phyloP scores from a whole-genome alignment of 2,113 vertebrate genomes.

The Corythornis vintsioides region DNA sequence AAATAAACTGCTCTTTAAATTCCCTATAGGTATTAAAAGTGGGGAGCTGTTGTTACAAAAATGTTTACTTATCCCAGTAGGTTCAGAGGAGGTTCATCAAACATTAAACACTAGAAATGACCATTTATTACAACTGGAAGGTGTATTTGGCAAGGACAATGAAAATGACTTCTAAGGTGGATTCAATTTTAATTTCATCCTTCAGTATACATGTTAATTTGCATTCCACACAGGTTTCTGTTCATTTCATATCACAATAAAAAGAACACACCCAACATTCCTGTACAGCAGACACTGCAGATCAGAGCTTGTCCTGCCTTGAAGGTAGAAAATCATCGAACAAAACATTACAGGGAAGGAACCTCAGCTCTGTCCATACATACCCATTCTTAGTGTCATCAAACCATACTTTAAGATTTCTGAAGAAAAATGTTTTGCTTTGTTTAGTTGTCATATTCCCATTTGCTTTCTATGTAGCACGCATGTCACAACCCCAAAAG shows the following conservation, averaged over 20 bases:
- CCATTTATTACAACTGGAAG: not conserved
- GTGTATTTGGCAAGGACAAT: not conserved
- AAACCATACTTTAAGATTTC: not conserved
- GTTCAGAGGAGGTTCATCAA: not conserved
- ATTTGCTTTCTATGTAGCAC: not conserved
- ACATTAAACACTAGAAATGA: not conserved
- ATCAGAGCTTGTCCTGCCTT: conserved; percentile 66
- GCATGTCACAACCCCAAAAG: not conserved
- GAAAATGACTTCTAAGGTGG: not conserved
- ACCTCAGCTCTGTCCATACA: not conserved
- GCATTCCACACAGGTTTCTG: conserved; percentile 39
- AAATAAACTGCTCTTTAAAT: not conserved
- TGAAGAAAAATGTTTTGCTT: not conserved
- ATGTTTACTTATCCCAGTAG: not conserved
- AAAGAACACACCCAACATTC: conserved; percentile 59
- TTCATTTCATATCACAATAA: conserved; percentile 46
- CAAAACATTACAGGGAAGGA: conserved; percentile 29
- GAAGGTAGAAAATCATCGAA: conserved; percentile 37
- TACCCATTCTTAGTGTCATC: not conserved
- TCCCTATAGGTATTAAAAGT: not conserved
- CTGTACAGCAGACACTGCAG: conserved; percentile 13
- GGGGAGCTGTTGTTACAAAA: not conserved
- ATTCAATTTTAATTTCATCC: not conserved
- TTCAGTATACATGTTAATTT: not conserved
- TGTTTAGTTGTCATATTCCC: not conserved